Evolutionary conservation across 2,888 invertebrate genomes (phyloP).

Genomic region (Conops quadrifasciatus): DNA sequence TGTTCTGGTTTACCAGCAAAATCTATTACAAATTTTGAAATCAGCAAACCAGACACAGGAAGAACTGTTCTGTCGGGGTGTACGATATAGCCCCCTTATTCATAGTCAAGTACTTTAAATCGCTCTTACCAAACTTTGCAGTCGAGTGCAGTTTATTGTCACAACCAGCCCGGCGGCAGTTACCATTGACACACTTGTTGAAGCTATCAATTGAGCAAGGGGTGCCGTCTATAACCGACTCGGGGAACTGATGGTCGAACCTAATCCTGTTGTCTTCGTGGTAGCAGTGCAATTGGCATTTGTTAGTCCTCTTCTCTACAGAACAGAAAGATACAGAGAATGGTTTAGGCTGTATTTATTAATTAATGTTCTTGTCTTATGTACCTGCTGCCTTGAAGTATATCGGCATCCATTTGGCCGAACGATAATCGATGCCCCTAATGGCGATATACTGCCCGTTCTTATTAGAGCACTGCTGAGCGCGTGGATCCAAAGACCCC

Average conservation of each 20-base stretch:
- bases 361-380: no score
- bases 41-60: no score
- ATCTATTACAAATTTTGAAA: no score
- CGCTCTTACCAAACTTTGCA: constrained; percentile 70
- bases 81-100: no score
- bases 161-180: constrained; percentile 84
- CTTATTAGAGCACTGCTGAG: constrained; percentile 78
- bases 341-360: no score
- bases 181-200: constrained; percentile 86
- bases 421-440: constrained; percentile 72
- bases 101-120: background rate
- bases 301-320: constrained; percentile 66
- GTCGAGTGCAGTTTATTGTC: constrained; percentile 83
- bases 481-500: constrained; percentile 75
- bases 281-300: constrained; percentile 82
- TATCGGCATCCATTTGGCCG: constrained; percentile 84
- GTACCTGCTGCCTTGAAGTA: constrained; percentile 79
- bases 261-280: constrained; percentile 72
- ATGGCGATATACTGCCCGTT: constrained; percentile 76
- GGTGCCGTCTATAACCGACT: constrained; percentile 82
- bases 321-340: background rate
- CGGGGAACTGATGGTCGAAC: constrained; percentile 74
- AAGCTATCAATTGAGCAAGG: constrained; percentile 81
- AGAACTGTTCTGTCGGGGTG: no score
- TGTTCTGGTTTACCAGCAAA: no score